phyloP scores from a whole-genome alignment of 1,140 invertebrate genomes.

The Drosophila teissieri region DNA sequence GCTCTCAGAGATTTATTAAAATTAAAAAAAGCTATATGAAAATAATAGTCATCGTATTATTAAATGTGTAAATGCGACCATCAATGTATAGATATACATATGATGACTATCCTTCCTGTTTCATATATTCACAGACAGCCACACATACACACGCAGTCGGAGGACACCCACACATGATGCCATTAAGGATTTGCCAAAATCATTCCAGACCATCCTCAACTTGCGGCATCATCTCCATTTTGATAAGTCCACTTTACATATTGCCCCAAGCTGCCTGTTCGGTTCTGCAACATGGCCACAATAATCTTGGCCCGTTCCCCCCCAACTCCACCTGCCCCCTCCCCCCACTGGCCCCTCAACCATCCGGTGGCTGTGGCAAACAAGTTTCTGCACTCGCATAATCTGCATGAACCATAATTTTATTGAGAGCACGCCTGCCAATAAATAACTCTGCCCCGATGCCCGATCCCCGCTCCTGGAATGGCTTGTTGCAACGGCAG shows the following conservation, averaged over 20 bases:
- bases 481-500: conserved; percentile 33
- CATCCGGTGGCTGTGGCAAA: conserved; percentile 36
- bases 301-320: conserved; percentile 51
- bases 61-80: too few species aligned
- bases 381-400: conserved; percentile 82
- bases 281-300: conserved; percentile 62
- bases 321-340: too few species aligned
- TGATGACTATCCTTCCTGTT: background rate
- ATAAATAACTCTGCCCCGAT: conserved; percentile 71
- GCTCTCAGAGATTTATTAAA: too few species aligned
- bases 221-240: conserved; percentile 57
- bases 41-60: too few species aligned
- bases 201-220: conserved; percentile 28
- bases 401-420: conserved; percentile 83
- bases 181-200: conserved; percentile 50
- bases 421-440: conserved; percentile 82
- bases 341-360: too few species aligned
- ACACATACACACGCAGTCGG: conserved; percentile 1
- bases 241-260: conserved; percentile 62
- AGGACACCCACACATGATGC: conserved; percentile 28
- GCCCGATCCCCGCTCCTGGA: background rate
- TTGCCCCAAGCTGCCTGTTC: conserved; percentile 17
- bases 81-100: too few species aligned
- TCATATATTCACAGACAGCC: background rate
- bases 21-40: too few species aligned